These are phyloP conservation scores for Polydesmus complanatus DNA, from an alignment of 2,888 invertebrate genomes.

Conservation along the genomic window DNA sequence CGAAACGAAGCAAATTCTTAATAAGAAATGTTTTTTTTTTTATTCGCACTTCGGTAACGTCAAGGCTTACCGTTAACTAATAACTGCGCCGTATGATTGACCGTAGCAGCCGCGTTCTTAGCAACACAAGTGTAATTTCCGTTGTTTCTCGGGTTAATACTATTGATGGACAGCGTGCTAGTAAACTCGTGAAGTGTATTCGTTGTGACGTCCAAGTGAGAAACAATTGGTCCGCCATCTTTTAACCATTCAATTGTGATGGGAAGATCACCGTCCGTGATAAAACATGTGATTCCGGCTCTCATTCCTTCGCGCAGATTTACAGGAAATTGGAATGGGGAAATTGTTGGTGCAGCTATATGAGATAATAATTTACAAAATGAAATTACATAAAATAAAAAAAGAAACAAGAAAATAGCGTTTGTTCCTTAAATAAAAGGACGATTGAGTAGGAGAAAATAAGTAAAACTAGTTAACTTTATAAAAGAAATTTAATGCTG, in stretches of 20 bases:
- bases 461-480: background rate
- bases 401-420: background rate
- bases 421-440: background rate
- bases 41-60: slow-evolving; percentile 8
- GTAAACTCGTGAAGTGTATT: slow-evolving; percentile 26
- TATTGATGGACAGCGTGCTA: slow-evolving; percentile 28
- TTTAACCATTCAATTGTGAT: slow-evolving; percentile 35
- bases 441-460: background rate
- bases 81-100: slow-evolving; percentile 28
- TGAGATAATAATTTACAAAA: too few relatives aligned
- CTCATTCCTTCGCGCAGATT: slow-evolving; percentile 34
- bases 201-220: slow-evolving; percentile 23
- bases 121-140: slow-evolving; percentile 31
- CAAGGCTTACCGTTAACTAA: slow-evolving; percentile 33
- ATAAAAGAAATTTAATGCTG: background rate
- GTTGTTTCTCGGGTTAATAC: slow-evolving; percentile 25
- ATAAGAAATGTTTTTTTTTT: too few relatives aligned
- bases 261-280: slow-evolving; percentile 34
- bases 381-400: too few relatives aligned
- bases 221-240: slow-evolving; percentile 26
- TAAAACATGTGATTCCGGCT: slow-evolving; percentile 32
- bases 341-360: slow-evolving; percentile 69
- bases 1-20: too few relatives aligned
- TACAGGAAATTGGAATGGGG: slow-evolving; percentile 67
- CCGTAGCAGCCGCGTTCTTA: slow-evolving; percentile 27